A percentile compares a stretch with the other conserved stretches of the same genome.
Evolutionary conservation across 2,888 invertebrate genomes (phyloP).

Genomic region (Pyrrhia umbra): DNA sequence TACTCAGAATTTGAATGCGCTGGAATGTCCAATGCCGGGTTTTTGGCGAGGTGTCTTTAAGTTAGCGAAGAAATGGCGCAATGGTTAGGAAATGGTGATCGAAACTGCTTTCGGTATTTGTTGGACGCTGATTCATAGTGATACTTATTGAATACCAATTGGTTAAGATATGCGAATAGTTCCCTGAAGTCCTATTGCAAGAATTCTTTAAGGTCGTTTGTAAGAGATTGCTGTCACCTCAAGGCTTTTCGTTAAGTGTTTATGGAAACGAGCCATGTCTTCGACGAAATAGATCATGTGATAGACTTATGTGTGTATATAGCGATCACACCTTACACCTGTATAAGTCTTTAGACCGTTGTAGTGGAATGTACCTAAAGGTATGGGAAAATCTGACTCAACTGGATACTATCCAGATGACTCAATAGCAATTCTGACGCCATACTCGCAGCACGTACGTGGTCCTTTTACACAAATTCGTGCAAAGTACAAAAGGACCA

Average conservation of each 20-base stretch:
- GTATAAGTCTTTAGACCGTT: not conserved
- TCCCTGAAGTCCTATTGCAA: constrained; percentile 26
- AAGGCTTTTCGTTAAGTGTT: constrained; percentile 21
- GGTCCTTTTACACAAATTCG: constrained; percentile 39
- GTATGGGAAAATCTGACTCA: constrained; percentile 27
- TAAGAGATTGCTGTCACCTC: constrained; percentile 20
- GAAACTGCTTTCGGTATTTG: constrained; percentile 34
- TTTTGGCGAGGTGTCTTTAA: constrained; percentile 28
- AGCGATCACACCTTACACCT: constrained; percentile 9
- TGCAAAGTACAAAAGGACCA: constrained; percentile 26
- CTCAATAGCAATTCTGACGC: constrained; percentile 28
- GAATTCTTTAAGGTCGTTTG: constrained; percentile 24
- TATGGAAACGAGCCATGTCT: constrained; percentile 8
- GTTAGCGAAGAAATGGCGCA: constrained; percentile 37
- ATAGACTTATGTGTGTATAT: not conserved
- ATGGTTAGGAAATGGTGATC: constrained; percentile 33
- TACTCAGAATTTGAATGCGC: constrained; percentile 31
- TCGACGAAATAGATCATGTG: constrained; percentile 10
- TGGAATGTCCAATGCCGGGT: constrained; percentile 31
- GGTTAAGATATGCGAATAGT: constrained; percentile 26
- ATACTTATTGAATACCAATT: constrained; percentile 44
- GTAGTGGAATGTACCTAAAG: not conserved
- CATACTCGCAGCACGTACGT: constrained; percentile 21
- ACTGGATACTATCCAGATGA: constrained; percentile 34
- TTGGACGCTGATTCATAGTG: constrained; percentile 37